Percentiles rank a stretch among this genome's conserved stretches.
These are phyloP conservation scores for Sylvilagus floridanus DNA, from an alignment of 2,797 vertebrate genomes.

Conservation along the genomic window DNA sequence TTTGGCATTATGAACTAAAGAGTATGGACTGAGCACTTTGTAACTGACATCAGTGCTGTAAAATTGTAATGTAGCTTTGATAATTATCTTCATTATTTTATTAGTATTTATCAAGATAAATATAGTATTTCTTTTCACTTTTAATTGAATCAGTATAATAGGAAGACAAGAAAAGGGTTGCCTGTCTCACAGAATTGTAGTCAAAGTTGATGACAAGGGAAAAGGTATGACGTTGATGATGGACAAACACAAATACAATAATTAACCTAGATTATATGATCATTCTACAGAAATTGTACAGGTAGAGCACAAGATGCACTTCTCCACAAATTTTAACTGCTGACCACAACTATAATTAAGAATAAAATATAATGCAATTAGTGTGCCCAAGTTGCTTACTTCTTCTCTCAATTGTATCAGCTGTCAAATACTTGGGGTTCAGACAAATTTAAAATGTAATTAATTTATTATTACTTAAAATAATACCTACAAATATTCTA, in stretches of 20 bases:
- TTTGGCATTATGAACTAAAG: constrained; percentile 81
- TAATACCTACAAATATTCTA: background rate
- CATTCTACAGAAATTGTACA: constrained; percentile 60
- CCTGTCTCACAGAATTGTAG: constrained; percentile 78
- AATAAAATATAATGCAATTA: constrained; percentile 33
- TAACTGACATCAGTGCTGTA: constrained; percentile 80
- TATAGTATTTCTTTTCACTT: constrained; percentile 80
- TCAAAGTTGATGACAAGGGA: constrained; percentile 80
- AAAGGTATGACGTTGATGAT: constrained; percentile 78
- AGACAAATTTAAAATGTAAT: constrained; percentile 46
- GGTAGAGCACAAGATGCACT: constrained; percentile 59
- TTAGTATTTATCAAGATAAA: constrained; percentile 85
- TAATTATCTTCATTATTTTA: constrained; percentile 88
- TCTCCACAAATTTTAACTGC: constrained; percentile 48
- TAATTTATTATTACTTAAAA: constrained; percentile 60
- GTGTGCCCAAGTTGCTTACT: constrained; percentile 30
- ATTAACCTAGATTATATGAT: constrained; percentile 70
- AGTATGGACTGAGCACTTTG: constrained; percentile 80
- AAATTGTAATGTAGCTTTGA: constrained; percentile 83
- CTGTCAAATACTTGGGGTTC: constrained; percentile 7
- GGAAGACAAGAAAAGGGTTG: constrained; percentile 71
- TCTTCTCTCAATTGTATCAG: constrained; percentile 31
- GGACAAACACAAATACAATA: constrained; percentile 62
- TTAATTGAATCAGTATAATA: constrained; percentile 80
- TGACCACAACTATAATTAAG: constrained; percentile 40